These are phyloP conservation scores for Benthosema pterotum DNA, from an alignment of 2,797 vertebrate species.

Conservation along the genomic window DNA sequence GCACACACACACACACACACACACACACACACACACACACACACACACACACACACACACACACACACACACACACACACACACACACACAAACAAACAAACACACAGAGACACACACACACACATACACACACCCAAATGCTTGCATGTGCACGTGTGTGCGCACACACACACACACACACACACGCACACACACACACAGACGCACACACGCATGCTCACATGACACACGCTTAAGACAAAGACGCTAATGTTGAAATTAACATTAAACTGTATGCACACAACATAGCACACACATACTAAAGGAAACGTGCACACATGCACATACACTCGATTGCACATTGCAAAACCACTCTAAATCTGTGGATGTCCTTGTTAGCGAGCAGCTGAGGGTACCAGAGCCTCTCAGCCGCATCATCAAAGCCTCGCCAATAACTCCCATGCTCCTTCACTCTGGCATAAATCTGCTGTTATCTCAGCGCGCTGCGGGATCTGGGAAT, in stretches of 20 bases:
- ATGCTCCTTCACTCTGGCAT: slow-evolving; percentile 73
- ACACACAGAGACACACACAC: background rate
- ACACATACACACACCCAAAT: background rate
- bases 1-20: slow-evolving; percentile 12
- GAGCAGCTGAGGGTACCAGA: slow-evolving; percentile 67
- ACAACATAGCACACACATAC: background rate
- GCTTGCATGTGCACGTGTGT: too few relatives aligned
- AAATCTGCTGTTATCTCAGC: slow-evolving; percentile 80
- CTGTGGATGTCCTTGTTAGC: slow-evolving; percentile 76
- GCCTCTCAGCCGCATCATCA: slow-evolving; percentile 77
- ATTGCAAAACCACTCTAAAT: slow-evolving; percentile 40
- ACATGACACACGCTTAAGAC: too few relatives aligned
- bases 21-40: slow-evolving; percentile 4
- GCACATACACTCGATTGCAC: background rate
- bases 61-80: slow-evolving; percentile 43
- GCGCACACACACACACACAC: background rate
- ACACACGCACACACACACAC: background rate
- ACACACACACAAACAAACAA: slow-evolving; percentile 28
- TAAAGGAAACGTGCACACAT: background rate
- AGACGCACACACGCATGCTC: background rate
- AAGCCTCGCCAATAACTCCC: slow-evolving; percentile 77
- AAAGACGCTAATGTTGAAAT: too few relatives aligned
- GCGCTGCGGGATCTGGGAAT: slow-evolving; percentile 73
- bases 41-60: background rate
- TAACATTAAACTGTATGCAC: background rate